phyloP scores from a whole-genome alignment of 2,113 vertebrate species.

The Embiotoca jacksoni region DNA sequence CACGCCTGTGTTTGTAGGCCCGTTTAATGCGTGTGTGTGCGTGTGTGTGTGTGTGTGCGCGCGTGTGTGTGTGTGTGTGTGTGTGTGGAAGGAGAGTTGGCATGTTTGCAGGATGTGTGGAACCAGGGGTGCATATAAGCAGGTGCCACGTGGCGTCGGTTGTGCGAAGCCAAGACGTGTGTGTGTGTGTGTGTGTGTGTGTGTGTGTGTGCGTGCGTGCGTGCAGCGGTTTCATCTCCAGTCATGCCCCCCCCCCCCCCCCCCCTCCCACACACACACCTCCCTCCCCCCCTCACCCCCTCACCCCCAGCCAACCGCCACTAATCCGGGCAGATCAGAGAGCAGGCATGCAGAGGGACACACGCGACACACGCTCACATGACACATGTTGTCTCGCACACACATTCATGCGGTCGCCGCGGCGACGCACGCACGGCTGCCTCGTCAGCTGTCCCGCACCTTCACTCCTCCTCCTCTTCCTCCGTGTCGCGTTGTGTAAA shows the following conservation, averaged over 20 bases:
- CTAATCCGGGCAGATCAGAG: slow-evolving; percentile 62
- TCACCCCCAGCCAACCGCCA: no score
- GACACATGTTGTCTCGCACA: slow-evolving; percentile 51
- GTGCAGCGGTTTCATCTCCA: slow-evolving; percentile 44
- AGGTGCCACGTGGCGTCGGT: slow-evolving; percentile 62
- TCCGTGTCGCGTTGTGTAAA: neutral
- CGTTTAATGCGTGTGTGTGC: neutral
- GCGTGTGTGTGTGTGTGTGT: neutral
- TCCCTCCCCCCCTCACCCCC: no score
- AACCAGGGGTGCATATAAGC: slow-evolving; percentile 42
- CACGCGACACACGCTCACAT: slow-evolving; percentile 43
- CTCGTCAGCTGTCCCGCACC: slow-evolving; percentile 53
- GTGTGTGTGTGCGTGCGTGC: neutral
- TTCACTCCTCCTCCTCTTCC: slow-evolving; percentile 1
- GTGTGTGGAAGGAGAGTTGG: neutral
- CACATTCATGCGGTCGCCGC: slow-evolving; percentile 11
- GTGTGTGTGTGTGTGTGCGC: neutral
- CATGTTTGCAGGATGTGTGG: slow-evolving; percentile 33
- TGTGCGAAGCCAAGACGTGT: slow-evolving; percentile 51
- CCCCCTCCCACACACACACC: no score
- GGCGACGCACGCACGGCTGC: neutral
- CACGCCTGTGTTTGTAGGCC: slow-evolving; percentile 10
- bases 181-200: neutral
- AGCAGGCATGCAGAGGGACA: slow-evolving; percentile 41
- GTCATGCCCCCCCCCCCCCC: neutral